These are phyloP conservation scores for Sylvicola cinctus DNA, from an alignment of 2,888 invertebrate genomes.

Conservation along the genomic window DNA sequence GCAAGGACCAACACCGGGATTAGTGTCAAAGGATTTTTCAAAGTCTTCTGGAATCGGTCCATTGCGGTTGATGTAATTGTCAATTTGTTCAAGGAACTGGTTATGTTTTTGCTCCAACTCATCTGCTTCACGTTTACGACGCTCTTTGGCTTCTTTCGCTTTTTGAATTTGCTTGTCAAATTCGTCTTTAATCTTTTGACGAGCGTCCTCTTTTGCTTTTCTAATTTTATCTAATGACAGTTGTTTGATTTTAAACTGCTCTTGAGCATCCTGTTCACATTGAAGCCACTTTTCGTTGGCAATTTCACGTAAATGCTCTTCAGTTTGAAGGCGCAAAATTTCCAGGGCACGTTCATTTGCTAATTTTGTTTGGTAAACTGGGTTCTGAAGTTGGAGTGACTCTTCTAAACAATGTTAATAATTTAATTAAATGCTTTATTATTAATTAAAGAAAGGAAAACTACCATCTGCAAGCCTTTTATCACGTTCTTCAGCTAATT, in stretches of 20 bases:
- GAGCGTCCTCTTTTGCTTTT: constrained; percentile 32
- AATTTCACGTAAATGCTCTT: constrained; percentile 11
- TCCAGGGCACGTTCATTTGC: not conserved
- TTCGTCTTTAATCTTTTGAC: constrained; percentile 30
- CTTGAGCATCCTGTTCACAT: no score
- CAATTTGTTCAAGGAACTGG: constrained; percentile 28
- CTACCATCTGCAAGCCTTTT: constrained; percentile 22
- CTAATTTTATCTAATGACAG: constrained; percentile 27
- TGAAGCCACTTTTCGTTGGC: no score
- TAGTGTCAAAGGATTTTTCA: constrained; percentile 37
- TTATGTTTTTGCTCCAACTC: constrained; percentile 20
- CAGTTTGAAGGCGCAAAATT: constrained; percentile 8
- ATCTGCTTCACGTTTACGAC: constrained; percentile 9
- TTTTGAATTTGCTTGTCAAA: constrained; percentile 13
- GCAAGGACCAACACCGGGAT: constrained; percentile 47
- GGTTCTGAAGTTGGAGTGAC: not conserved
- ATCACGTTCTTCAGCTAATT: constrained; percentile 36
- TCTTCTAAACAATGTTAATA: no score
- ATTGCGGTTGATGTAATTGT: constrained; percentile 33
- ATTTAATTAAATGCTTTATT: no score
- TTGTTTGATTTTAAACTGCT: no score
- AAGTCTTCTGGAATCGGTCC: constrained; percentile 39
- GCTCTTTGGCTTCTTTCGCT: constrained; percentile 24
- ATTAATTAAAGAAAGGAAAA: no score
- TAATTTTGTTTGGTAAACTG: not conserved